A percentile compares a stretch with the other conserved stretches of the same genome.
Evolutionary conservation across 2,888 invertebrate genomes (phyloP).

Genomic region (Darwinula stevensoni): DNA sequence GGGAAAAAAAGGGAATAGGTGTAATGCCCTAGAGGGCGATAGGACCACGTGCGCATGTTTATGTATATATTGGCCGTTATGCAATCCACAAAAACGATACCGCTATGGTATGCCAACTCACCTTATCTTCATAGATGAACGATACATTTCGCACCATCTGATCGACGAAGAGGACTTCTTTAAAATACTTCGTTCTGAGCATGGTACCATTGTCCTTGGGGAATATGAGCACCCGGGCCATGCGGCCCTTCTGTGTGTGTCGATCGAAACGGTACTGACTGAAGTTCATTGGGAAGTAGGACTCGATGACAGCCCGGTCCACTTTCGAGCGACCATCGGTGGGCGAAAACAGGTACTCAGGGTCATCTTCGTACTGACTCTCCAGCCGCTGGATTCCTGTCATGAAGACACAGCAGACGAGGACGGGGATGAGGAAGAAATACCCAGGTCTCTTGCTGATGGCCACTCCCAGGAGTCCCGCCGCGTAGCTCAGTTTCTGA

Average conservation of each 20-base stretch:
- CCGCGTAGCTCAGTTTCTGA: too few species aligned
- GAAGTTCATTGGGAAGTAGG: conserved; percentile 61
- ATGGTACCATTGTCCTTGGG: conserved; percentile 52
- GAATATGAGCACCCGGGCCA: conserved; percentile 47
- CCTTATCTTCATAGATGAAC: too few species aligned
- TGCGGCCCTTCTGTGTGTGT: too few species aligned
- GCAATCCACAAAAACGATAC: too few species aligned
- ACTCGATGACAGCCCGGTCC: conserved; percentile 53
- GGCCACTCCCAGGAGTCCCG: conserved; percentile 38
- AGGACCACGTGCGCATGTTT: too few species aligned
- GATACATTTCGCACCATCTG: conserved; percentile 44
- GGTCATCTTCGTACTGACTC: conserved; percentile 67
- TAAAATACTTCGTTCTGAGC: conserved; percentile 42
- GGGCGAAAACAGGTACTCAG: conserved; percentile 71
- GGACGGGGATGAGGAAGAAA: conserved; percentile 57
- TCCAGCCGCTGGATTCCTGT: conserved; percentile 65
- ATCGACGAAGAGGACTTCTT: conserved; percentile 42
- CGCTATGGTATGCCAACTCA: too few species aligned
- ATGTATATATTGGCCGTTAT: too few species aligned
- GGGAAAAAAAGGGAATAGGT: too few species aligned
- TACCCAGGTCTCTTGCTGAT: conserved; percentile 60
- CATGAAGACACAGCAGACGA: conserved; percentile 44
- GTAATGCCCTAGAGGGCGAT: too few species aligned
- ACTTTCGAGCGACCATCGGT: conserved; percentile 37
- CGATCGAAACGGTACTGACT: too few species aligned